Conservation (phyloP, 2,888 invertebrate genomes). For the Aphrophora alni region DNA sequence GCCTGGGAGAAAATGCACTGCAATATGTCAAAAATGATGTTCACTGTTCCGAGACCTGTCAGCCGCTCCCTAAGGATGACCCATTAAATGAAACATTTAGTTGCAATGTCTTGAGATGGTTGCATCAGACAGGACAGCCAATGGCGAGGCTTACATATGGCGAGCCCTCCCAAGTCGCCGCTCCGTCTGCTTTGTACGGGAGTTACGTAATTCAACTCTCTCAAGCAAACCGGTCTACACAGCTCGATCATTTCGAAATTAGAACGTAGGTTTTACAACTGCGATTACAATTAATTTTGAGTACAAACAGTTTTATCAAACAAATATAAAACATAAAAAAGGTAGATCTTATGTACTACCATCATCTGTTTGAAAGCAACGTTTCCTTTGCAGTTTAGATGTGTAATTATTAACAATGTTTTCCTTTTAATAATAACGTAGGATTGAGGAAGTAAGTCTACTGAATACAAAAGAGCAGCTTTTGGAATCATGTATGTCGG, state of each 20-base stretch:
- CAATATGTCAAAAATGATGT: background rate
- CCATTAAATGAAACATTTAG: background rate
- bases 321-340: too few relatives aligned
- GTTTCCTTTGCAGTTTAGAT: too few relatives aligned
- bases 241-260: background rate
- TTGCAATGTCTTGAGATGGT: background rate
- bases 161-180: conserved; percentile 6
- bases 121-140: background rate
- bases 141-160: background rate
- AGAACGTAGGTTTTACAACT: background rate
- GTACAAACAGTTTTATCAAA: too few relatives aligned
- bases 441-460: too few relatives aligned
- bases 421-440: too few relatives aligned
- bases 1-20: background rate
- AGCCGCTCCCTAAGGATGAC: background rate
- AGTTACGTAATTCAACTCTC: background rate
- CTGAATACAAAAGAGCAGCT: too few relatives aligned
- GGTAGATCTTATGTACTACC: too few relatives aligned
- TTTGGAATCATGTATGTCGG: too few relatives aligned
- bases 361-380: too few relatives aligned
- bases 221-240: background rate
- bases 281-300: background rate
- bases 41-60: too few relatives aligned
- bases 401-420: too few relatives aligned
- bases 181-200: background rate